Evolutionary conservation across 2,888 invertebrate genomes (phyloP).

Genomic region (Salpingus planirostris): DNA sequence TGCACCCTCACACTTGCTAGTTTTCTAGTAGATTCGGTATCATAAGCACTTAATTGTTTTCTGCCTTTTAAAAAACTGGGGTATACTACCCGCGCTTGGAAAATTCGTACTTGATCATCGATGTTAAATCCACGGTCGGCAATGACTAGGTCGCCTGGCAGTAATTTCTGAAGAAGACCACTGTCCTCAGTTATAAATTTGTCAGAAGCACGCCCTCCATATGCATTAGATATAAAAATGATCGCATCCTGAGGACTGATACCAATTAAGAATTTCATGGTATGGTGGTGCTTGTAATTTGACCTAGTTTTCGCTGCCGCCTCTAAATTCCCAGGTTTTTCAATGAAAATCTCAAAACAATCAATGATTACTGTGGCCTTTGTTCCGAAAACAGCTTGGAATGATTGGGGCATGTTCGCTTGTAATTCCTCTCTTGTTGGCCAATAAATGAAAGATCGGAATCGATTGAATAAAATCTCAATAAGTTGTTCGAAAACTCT

Average conservation of each 20-base stretch:
- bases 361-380: slow-evolving; percentile 9
- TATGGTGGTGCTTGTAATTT: too few relatives aligned
- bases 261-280: too few relatives aligned
- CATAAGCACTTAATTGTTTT: slow-evolving; percentile 17
- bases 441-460: slow-evolving; percentile 4
- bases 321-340: slow-evolving; percentile 10
- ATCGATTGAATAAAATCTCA: background rate
- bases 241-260: slow-evolving; percentile 14
- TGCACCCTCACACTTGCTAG: slow-evolving; percentile 19
- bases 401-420: slow-evolving; percentile 1
- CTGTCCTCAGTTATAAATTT: slow-evolving; percentile 11
- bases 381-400: background rate
- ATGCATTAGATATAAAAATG: slow-evolving; percentile 13
- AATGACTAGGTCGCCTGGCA: slow-evolving; percentile 3
- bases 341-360: slow-evolving; percentile 14
- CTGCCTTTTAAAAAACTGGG: slow-evolving; percentile 19
- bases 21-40: slow-evolving; percentile 18
- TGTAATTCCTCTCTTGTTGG: slow-evolving; percentile 2
- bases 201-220: slow-evolving; percentile 14
- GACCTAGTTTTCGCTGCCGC: slow-evolving; percentile 13
- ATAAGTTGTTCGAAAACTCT: slow-evolving; percentile 1
- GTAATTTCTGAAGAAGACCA: slow-evolving; percentile 9
- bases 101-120: slow-evolving; percentile 12
- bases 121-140: slow-evolving; percentile 10
- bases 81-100: slow-evolving; percentile 11